phyloP scores from a whole-genome alignment of 2,113 vertebrate genomes.

The Epinephelus moara region DNA sequence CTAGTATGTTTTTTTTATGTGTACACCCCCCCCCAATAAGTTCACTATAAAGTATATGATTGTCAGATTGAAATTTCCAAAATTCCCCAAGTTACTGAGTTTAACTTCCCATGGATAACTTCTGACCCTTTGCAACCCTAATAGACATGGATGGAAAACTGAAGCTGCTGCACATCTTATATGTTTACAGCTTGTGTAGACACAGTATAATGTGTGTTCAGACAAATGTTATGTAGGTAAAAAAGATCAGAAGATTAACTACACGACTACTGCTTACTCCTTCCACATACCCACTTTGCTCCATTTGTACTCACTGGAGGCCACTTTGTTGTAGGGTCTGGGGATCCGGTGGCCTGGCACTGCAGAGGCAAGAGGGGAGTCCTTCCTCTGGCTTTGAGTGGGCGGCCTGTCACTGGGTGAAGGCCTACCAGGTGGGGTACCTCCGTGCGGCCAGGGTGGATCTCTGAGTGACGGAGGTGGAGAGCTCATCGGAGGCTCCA shows the following conservation, averaged over 20 bases:
- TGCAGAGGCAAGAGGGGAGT: constrained; percentile 71
- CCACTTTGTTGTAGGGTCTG: constrained; percentile 90
- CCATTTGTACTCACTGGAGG: constrained; percentile 89
- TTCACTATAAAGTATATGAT: no score
- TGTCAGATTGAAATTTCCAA: no score
- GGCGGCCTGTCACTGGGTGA: constrained; percentile 69
- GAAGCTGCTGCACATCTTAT: no score
- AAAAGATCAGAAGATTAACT: not conserved
- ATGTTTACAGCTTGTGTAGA: no score
- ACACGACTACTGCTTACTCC: not conserved
- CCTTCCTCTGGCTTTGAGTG: constrained; percentile 82
- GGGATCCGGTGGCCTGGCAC: constrained; percentile 74
- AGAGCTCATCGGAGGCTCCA: constrained; percentile 81
- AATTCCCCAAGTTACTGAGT: no score
- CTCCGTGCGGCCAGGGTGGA: constrained; percentile 83
- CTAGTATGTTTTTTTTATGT: no score
- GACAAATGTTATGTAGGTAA: not conserved
- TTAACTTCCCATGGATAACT: no score
- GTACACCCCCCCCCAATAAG: no score
- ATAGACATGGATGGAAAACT: no score
- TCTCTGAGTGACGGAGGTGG: constrained; percentile 84
- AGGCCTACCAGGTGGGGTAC: constrained; percentile 67
- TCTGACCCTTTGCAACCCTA: no score
- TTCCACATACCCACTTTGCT: not conserved
- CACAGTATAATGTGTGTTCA: no score